These are phyloP conservation scores for Mnemiopsis leidyi DNA, from an alignment of 37 sponge, comb jelly and placozoan genomes.

Conservation along the genomic window DNA sequence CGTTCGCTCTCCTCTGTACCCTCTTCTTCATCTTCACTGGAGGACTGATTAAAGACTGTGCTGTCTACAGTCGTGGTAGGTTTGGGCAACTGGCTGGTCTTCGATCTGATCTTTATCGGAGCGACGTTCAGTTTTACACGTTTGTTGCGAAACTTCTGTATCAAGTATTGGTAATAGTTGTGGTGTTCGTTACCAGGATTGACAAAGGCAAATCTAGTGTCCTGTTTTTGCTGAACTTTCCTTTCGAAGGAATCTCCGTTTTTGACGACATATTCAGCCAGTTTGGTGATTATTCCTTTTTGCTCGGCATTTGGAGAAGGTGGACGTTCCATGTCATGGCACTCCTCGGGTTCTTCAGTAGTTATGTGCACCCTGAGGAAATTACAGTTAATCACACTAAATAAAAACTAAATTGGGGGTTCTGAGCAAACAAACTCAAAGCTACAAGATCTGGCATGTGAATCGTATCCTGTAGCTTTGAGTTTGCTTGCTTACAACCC, in stretches of 20 bases:
- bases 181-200: conserved; percentile 9
- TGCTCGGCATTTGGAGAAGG: neutral
- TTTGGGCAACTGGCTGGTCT: neutral
- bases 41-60: neutral
- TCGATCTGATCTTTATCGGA: conserved; percentile 19
- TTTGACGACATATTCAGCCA: conserved; percentile 49
- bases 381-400: no score
- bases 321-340: neutral
- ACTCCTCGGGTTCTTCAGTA: neutral
- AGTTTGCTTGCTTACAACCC: no score
- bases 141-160: neutral
- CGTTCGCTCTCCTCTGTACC: neutral
- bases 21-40: conserved; percentile 29
- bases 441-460: no score
- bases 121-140: conserved; percentile 29
- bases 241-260: conserved; percentile 60
- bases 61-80: neutral
- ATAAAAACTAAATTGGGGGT: no score
- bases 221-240: conserved; percentile 29
- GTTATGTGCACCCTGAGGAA: conserved; percentile 38
- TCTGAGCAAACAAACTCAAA: no score
- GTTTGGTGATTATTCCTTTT: conserved; percentile 53
- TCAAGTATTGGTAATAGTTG: conserved; percentile 31
- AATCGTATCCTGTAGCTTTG: no score
- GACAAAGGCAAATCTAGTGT: conserved; percentile 20